These are phyloP conservation scores for Hesperophylax magnus DNA, from an alignment of 1,140 invertebrate species.

Conservation along the genomic window DNA sequence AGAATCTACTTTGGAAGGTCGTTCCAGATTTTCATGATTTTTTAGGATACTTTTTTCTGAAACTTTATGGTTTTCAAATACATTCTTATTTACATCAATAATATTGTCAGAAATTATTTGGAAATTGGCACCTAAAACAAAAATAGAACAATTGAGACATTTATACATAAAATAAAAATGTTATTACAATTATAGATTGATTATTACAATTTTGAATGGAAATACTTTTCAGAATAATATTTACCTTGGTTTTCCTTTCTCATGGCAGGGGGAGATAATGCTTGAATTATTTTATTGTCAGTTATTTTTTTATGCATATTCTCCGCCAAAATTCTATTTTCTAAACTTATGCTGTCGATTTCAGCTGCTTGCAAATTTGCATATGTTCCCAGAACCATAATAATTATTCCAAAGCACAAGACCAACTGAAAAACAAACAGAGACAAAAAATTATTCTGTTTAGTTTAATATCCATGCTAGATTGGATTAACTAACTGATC, in stretches of 20 bases:
- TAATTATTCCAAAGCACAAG: conserved; percentile 81
- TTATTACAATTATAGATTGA: background rate
- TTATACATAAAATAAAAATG: background rate
- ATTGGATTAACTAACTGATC: no score
- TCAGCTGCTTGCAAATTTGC: conserved; percentile 86
- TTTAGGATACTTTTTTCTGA: no score
- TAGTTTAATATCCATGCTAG: no score
- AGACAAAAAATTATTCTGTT: background rate
- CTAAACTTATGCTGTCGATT: conserved; percentile 65
- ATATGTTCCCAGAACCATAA: conserved; percentile 90
- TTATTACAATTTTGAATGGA: background rate
- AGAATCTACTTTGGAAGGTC: conserved; percentile 55
- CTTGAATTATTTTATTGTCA: conserved; percentile 59
- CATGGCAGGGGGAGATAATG: conserved; percentile 11
- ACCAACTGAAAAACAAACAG: conserved; percentile 73
- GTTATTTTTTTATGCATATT: conserved; percentile 61
- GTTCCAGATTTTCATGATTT: background rate
- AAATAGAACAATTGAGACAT: background rate
- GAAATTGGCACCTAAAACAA: background rate
- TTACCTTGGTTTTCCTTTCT: background rate
- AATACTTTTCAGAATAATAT: background rate
- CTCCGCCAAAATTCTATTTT: conserved; percentile 38
- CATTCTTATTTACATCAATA: background rate
- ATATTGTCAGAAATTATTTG: background rate
- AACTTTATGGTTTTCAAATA: background rate